Base-by-base conservation (phyloP, 2,888 invertebrate species). In the Cerastis rubricosa region DNA sequence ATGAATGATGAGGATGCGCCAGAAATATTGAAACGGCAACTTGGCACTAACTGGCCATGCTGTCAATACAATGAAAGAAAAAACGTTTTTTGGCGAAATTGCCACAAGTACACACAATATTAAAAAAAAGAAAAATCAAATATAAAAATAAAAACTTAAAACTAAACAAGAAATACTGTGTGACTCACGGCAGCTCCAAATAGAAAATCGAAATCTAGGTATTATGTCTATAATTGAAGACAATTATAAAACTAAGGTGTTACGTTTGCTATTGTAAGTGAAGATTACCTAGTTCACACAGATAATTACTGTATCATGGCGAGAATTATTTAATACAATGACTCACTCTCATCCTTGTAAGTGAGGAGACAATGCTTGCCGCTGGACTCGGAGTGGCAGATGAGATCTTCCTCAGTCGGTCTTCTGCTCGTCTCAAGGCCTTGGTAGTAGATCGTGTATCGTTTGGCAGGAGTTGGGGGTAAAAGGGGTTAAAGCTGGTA, bases 211-310 rank as follows among this genome's bases (percentile, higher is more conserved):
- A 71, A 65, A 66, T n/a, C 51, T n/a, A 29, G 19, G 4, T 29
- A 79, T 71, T 49, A 71, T 29, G 54, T 11, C 22, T 5, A 43
- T 25, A 65, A 45, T 65, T 74, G 12, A 51, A 69, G 68, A 65
- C 35, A 43, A 22, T 73, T 40, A 71, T 57, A 25, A 35, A 22
- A 43, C 29, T 51, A 14, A 66, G 59, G 29, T 59, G n/a, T 81
- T 71, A 68, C 67, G 57, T 71, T 29, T 63, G 25, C 61, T 51
- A 68, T 76, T 81, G 59, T 68, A 11, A 68, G 19, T 63, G 6
- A 67, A 22, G 29, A 19, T 74, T 66, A 64, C 78, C 83, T 67
- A 72, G 79, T 81, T 81, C 81, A 59, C 81, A 82, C 22, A 59
- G n/a, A 0, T 57, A 80, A 76, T 80, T 59, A 73, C 57, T 19